Evolutionary conservation across 2,888 invertebrate genomes (phyloP), one percentile per base, ranked within the genome.

Genomic region (Athalia cordata): DNA sequence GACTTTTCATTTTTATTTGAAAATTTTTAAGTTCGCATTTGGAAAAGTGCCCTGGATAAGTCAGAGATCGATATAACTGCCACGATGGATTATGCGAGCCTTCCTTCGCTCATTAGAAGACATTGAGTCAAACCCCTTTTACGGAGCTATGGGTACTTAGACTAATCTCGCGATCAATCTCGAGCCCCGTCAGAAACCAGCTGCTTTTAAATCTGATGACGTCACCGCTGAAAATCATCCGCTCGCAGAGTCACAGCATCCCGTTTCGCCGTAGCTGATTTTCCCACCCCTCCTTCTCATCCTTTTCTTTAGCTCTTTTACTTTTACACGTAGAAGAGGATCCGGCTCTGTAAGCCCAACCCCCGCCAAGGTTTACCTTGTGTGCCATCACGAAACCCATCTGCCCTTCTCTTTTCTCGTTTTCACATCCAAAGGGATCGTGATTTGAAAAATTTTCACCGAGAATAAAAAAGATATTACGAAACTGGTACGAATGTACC

Each of bases 91-190:
- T 72, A 9, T 45, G 52, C 9, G 47, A 59, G 47, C 72, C 13
- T 59, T 59, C 49, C 47, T 45, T 4, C 49, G 75, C 75, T 75
- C 75, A 75, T 75, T 75, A 75, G 62, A 75, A 47, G 61, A 75
- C 75, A 75, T 75, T 75, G 62, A 75, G 75, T 62, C 75, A 75
- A 82, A 81, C 82, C 85, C 85, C 81, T 83, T 85, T 79, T 79
- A 67, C 80, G 77, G 77, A 78, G 78, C 78, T 29, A 29, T 29
- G 29, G 29, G 29, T 86, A 84, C 85, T 87, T 84, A 81, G 85
- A 86, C 84, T 87, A 88, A 88, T 88, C 88, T 87, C 80, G 86
- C 87, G 85, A 88, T 88, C 87, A 87, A 88, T 88, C 88, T 88
- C 86, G 81, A 84, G 81, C 83, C 84, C 83, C 84, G 84, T 29